Conservation (phyloP, 37 sponge, comb jelly and placozoan genomes). For the Dysidea cf. avara region DNA sequence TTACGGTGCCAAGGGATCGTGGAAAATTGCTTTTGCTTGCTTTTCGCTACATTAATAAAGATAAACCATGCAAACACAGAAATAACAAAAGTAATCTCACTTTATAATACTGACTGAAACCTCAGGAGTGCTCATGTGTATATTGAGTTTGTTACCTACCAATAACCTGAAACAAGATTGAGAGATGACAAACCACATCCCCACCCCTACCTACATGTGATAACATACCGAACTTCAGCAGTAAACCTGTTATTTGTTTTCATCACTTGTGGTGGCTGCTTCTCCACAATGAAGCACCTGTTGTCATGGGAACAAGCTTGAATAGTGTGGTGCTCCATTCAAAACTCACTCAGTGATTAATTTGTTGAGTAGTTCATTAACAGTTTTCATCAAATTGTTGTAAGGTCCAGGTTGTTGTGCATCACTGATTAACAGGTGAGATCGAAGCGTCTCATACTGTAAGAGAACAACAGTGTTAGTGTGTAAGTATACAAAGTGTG, state of each 20-base stretch:
- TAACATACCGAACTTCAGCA: slow-evolving; percentile 70
- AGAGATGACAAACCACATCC: neutral
- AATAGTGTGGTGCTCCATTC: neutral
- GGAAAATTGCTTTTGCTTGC: slow-evolving; percentile 65
- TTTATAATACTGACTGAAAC: slow-evolving; percentile 81
- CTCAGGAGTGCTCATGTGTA: slow-evolving; percentile 86
- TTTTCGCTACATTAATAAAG: slow-evolving; percentile 60
- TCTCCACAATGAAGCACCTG: slow-evolving; percentile 94
- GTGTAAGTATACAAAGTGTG: too few species aligned
- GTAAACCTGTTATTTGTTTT: slow-evolving; percentile 92
- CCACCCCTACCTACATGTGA: neutral
- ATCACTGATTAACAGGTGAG: too few species aligned
- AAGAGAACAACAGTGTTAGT: too few species aligned
- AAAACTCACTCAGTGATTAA: neutral
- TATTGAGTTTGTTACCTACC: slow-evolving; percentile 85
- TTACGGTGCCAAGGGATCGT: slow-evolving; percentile 66
- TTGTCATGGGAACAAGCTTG: neutral
- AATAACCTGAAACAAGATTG: slow-evolving; percentile 66
- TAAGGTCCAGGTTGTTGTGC: neutral
- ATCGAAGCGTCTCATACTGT: too few species aligned
- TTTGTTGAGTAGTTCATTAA: neutral
- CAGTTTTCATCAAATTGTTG: neutral
- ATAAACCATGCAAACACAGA: neutral
- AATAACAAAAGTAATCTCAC: slow-evolving; percentile 33
- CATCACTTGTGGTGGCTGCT: slow-evolving; percentile 97